Evolutionary conservation across 2,113 vertebrate species (phyloP).

Genomic region (Hylia prasina): DNA sequence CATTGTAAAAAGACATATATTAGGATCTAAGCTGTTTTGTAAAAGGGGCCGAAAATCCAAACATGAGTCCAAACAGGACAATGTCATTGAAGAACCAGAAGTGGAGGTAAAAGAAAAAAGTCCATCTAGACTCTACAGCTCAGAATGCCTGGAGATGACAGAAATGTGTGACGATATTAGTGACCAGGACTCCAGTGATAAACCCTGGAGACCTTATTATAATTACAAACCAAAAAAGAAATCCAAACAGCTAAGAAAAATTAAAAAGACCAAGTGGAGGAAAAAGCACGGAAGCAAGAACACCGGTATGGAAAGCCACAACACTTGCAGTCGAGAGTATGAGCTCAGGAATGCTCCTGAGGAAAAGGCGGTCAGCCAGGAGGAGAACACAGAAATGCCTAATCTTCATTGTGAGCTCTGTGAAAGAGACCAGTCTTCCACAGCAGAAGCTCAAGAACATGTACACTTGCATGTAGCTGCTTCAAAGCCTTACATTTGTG

Average conservation of each 20-base stretch:
- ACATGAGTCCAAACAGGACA: constrained; percentile 57
- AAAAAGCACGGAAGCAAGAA: constrained; percentile 55
- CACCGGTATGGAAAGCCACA: background rate
- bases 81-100: constrained; percentile 45
- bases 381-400: constrained; percentile 70
- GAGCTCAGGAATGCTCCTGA: constrained; percentile 38
- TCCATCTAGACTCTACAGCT: constrained; percentile 70
- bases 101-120: constrained; percentile 67
- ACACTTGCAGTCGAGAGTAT: constrained; percentile 40
- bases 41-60: constrained; percentile 80
- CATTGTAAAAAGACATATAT: constrained; percentile 90
- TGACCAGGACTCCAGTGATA: constrained; percentile 89
- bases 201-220: constrained; percentile 96
- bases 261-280: constrained; percentile 80
- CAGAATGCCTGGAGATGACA: constrained; percentile 73
- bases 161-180: constrained; percentile 85
- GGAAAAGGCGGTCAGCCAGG: constrained; percentile 56
- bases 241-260: constrained; percentile 81
- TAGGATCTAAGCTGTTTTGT: constrained; percentile 91
- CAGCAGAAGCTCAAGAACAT: constrained; percentile 62
- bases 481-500: constrained; percentile 80
- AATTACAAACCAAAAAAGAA: constrained; percentile 98
- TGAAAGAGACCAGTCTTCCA: constrained; percentile 62
- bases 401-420: constrained; percentile 72
- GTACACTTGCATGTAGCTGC: constrained; percentile 75